A percentile compares a stretch with the other conserved stretches of the same genome.
Conservation (phyloP, 2,113 vertebrate genomes). For the Daubentonia madagascariensis region DNA sequence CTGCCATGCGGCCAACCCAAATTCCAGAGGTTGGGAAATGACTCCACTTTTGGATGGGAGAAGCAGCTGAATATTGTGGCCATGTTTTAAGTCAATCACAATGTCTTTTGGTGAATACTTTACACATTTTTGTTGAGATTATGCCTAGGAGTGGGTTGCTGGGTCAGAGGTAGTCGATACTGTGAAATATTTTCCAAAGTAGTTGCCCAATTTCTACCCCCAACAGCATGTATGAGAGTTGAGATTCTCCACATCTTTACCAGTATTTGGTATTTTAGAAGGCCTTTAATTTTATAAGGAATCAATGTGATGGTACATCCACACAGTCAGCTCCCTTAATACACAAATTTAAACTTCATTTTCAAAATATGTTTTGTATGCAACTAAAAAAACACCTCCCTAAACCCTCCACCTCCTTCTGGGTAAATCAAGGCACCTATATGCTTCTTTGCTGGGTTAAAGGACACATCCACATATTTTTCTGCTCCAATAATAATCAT, state of each 20-base stretch:
- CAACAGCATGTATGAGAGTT: not conserved
- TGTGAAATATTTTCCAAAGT: not conserved
- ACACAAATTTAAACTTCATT: not conserved
- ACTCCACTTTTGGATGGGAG: not conserved
- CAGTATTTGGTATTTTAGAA: not conserved
- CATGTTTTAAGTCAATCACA: not conserved
- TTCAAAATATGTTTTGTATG: not conserved
- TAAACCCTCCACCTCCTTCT: not conserved
- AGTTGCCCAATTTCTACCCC: not conserved
- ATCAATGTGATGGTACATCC: not conserved
- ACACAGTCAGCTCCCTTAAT: not conserved
- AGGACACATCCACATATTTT: not conserved
- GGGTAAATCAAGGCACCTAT: not conserved
- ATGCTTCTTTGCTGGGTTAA: not conserved
- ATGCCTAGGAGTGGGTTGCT: not conserved
- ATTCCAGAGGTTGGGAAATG: not conserved
- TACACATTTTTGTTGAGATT: not conserved
- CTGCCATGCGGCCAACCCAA: not conserved
- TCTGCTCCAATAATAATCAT: not conserved
- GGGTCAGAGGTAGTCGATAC: not conserved
- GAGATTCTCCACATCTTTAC: not conserved
- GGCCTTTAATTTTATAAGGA: not conserved
- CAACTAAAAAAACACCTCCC: not conserved
- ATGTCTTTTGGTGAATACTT: not conserved
- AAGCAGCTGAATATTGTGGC: not conserved